Base-by-base conservation (phyloP, 2,797 vertebrate species). In the Pseudopleuronectes americanus region DNA sequence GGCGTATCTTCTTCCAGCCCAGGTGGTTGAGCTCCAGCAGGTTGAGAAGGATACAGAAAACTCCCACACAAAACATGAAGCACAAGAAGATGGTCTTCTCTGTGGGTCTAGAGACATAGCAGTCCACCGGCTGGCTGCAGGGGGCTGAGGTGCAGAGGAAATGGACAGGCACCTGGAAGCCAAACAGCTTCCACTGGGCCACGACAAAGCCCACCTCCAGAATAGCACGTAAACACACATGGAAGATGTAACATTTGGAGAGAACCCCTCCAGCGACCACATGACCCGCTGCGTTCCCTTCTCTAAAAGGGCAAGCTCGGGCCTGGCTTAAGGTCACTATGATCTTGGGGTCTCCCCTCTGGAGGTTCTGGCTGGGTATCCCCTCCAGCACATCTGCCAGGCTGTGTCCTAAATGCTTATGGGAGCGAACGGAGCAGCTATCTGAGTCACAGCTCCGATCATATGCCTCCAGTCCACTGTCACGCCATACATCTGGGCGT, bases 71-170 rank as follows among this genome's bases (percentile, higher is more conserved):
- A 1, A 98, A 99, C 97, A 99, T 99, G 81, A 99, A 98, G 23
- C 97, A 89, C 57, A 99, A 91, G 80, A 99, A 99, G 68, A 99
- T 94, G 73, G 96, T 99, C 87, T 99, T 99, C 87, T 99, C 97
- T 0, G 98, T 99, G 0, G 98, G 97, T 24, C 97, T 93, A 5
- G 98, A 99, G 62, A 98, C 93, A 43, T 97, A 99, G 80, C 98
- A 99, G 85, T 99, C 97, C n/a, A 99, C 96, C 0, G 90, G 94
- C 82, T 97, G 96, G 6, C 93, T 94, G 90, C 98, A 99, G 1
- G 97, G 97, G 1, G 84, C 57, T 0, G 94, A 88, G 12, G 87
- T 91, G 72, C 98, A 99, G 22, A 96, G 89, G 1, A 96, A 98
- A 47, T 90, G 93, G 2, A 95, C 91, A 4, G 95, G 96, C 23